Percentiles rank a stretch among this genome's conserved stretches.
Evolutionary conservation across 2,113 vertebrate species (phyloP).

Genomic region (Corythornis madagascariensis): DNA sequence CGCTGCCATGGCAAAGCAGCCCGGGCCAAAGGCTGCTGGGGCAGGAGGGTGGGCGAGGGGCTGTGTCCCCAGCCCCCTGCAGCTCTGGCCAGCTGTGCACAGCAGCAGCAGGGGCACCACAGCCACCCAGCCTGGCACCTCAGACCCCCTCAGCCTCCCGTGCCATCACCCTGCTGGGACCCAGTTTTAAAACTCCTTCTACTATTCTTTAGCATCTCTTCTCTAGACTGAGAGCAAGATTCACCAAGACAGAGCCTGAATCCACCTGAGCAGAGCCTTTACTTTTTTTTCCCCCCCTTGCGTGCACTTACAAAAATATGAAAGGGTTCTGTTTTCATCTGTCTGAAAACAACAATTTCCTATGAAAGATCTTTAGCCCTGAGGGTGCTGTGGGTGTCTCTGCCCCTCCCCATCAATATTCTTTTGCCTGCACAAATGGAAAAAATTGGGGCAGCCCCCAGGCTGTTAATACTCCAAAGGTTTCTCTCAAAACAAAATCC

Average conservation of each 20-base stretch:
- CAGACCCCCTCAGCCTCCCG: accelerated
- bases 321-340: slow-evolving; percentile 52
- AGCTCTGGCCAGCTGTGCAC: neutral
- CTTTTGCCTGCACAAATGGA: slow-evolving; percentile 42
- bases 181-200: accelerated
- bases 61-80: neutral
- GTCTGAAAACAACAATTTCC: slow-evolving; percentile 63
- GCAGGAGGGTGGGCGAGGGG: neutral
- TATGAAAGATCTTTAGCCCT: slow-evolving; percentile 31
- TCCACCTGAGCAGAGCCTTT: neutral
- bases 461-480: slow-evolving; percentile 49
- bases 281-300: neutral
- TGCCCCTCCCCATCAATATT: slow-evolving; percentile 28
- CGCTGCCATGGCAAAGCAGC: accelerated
- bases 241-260: neutral
- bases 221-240: neutral
- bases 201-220: neutral
- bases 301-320: neutral
- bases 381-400: neutral
- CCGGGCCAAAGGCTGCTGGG: neutral
- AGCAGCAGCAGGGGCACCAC: accelerated
- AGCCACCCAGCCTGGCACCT: accelerated
- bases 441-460: slow-evolving; percentile 54
- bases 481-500: slow-evolving; percentile 9
- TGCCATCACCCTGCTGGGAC: accelerated